Evolutionary conservation across 2,888 invertebrate genomes (phyloP), one percentile per base, ranked within the genome.

Genomic region (Lepeophtheirus nordmannii): DNA sequence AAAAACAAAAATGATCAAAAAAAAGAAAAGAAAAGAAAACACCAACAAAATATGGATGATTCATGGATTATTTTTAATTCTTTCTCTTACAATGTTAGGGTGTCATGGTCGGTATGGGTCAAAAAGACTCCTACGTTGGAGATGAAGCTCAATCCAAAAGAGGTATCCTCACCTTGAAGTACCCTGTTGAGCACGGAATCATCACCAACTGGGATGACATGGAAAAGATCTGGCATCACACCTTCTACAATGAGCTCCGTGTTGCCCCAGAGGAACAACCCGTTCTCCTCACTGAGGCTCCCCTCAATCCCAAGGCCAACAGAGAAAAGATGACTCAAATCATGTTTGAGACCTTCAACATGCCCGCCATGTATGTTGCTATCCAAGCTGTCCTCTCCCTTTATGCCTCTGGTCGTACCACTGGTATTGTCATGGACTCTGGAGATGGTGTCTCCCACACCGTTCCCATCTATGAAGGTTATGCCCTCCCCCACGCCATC

Each of bases 181-280:
- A 80, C 73, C 79, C 79, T 68, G 92, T 93, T 77, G 92, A 92
- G 78, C 91, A 93, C 80, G 92, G 92, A 73, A 92, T 92, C 79
- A 89, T 93, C 75, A 93, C 92, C 78, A 92, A 93, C 83, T 93
- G 92, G 92, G 92, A 92, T 74, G 92, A 92, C 74, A 93, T 94
- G 93, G 93, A 93, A 80, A 92, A 94, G 80, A 93, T 94, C 81
- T 94, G 93, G 93, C 93, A 94, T 78, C 93, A 94, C 82, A 92
- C 93, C 75, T 93, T 93, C 85, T 94, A 94, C 58, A 58, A 58
- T 23, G 58, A 58, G 30, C 58, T 58, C 58, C 58, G 58, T 23
- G 58, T 58, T 58, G 58, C 58, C 58, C 58, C 58, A 3, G 58
- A 58, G 58, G 58, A 58, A 30, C 58, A 58, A 20, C 58, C 68